A percentile compares a stretch with the other conserved stretches of the same genome.
Conservation (phyloP, 2,113 vertebrate genomes). For the Pluvianellus socialis region DNA sequence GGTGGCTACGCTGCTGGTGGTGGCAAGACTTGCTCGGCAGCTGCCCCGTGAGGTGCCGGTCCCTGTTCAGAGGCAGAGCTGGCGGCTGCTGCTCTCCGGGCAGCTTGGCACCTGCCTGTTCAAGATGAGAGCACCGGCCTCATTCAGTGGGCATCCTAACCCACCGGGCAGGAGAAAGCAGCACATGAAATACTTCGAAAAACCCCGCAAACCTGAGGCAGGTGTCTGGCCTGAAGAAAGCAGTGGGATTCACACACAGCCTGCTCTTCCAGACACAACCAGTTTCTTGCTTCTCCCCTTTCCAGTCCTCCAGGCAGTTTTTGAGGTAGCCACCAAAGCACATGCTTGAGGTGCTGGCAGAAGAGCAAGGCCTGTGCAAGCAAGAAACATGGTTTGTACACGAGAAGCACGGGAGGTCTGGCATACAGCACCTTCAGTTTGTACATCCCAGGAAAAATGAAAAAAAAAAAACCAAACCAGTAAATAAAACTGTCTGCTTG, state of each 20-base stretch:
- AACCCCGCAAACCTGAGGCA: neutral
- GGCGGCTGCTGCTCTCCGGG: neutral
- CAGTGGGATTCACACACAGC: neutral
- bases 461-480: neutral
- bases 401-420: neutral
- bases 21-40: neutral
- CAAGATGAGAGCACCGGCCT: neutral
- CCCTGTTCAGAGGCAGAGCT: neutral
- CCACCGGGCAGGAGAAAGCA: neutral
- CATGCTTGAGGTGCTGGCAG: neutral
- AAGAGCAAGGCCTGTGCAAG: neutral
- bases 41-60: neutral
- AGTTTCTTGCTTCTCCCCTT: neutral
- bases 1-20: neutral
- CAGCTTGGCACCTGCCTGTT: neutral
- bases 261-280: neutral
- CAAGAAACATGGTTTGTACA: neutral
- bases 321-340: neutral
- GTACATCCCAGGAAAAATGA: neutral
- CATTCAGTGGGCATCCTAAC: neutral
- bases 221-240: neutral
- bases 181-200: neutral
- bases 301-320: neutral
- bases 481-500: neutral
- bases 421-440: neutral